phyloP scores from a whole-genome alignment of 2,797 vertebrate genomes.

The Gymnoscopelus microlampas region DNA sequence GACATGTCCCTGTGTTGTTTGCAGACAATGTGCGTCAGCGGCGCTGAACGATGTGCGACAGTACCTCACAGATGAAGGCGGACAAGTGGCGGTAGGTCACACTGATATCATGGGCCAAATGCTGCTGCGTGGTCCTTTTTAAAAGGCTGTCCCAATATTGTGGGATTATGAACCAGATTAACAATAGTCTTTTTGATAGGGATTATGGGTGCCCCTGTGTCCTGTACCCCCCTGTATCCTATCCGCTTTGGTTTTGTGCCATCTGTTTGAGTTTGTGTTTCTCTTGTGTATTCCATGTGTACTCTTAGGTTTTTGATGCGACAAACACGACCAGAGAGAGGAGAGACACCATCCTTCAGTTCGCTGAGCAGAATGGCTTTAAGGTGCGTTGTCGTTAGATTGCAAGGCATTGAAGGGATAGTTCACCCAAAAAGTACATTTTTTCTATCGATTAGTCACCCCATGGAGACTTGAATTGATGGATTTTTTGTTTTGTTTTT shows the following conservation, averaged over 20 bases:
- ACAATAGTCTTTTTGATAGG: not conserved
- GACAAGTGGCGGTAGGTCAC: slow-evolving; percentile 92
- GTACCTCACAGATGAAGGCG: slow-evolving; percentile 91
- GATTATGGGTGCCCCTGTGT: slow-evolving; percentile 1
- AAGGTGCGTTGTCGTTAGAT: slow-evolving; percentile 81
- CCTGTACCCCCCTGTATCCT: not conserved
- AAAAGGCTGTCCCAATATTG: not conserved
- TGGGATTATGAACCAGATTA: not conserved
- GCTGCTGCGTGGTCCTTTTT: not conserved
- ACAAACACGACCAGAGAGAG: slow-evolving; percentile 98
- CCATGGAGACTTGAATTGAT: too few relatives aligned
- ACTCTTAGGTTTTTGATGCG: slow-evolving; percentile 95
- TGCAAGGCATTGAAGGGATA: too few relatives aligned
- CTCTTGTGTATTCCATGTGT: not conserved
- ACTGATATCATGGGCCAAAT: not conserved
- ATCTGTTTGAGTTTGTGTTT: not conserved
- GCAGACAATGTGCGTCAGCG: slow-evolving; percentile 93
- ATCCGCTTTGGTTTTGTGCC: not conserved
- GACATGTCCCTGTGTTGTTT: slow-evolving; percentile 3
- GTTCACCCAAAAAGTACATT: too few relatives aligned
- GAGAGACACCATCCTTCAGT: slow-evolving; percentile 92
- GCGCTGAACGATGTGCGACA: slow-evolving; percentile 91
- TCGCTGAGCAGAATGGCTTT: slow-evolving; percentile 95
- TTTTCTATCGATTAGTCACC: too few relatives aligned
- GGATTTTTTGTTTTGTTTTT: too few relatives aligned